These are phyloP conservation scores for Pachyramphus minor DNA, from an alignment of 2,113 vertebrate species.

Conservation along the genomic window DNA sequence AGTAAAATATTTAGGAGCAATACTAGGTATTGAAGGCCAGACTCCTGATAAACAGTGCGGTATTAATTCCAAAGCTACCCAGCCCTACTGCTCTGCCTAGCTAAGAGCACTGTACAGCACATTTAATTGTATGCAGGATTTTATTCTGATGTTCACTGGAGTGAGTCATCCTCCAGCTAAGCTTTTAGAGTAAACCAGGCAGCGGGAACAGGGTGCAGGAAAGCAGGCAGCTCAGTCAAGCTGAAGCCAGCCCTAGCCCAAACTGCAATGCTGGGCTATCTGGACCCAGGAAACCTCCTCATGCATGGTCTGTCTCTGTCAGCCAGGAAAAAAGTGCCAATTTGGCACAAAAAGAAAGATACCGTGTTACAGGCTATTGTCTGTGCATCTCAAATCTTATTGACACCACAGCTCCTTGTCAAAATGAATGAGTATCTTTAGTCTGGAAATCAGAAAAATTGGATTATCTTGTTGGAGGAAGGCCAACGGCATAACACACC, in stretches of 20 bases:
- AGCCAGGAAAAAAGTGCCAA: not conserved
- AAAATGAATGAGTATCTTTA: not conserved
- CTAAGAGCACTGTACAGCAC: not conserved
- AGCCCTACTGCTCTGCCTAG: not conserved
- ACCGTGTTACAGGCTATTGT: not conserved
- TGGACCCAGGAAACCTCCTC: not conserved
- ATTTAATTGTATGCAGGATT: conserved; percentile 51
- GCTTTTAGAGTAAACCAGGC: conserved; percentile 9
- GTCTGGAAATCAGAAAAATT: not conserved
- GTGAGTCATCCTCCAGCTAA: conserved; percentile 49
- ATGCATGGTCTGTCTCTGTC: not conserved
- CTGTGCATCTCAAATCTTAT: not conserved
- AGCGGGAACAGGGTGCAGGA: not conserved
- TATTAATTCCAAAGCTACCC: conserved; percentile 35
- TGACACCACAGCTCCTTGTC: not conserved
- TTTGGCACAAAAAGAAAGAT: not conserved
- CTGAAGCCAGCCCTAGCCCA: not conserved
- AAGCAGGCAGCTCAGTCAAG: not conserved
- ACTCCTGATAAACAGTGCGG: conserved; percentile 23
- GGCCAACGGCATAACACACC: not conserved
- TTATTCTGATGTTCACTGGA: conserved; percentile 49
- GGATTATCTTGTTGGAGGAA: not conserved
- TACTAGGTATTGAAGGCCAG: not conserved
- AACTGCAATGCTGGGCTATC: not conserved
- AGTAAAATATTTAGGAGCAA: conserved; percentile 37